phyloP scores from a whole-genome alignment of 2,888 invertebrate genomes.

The Dimorphilus gyrociliatus region DNA sequence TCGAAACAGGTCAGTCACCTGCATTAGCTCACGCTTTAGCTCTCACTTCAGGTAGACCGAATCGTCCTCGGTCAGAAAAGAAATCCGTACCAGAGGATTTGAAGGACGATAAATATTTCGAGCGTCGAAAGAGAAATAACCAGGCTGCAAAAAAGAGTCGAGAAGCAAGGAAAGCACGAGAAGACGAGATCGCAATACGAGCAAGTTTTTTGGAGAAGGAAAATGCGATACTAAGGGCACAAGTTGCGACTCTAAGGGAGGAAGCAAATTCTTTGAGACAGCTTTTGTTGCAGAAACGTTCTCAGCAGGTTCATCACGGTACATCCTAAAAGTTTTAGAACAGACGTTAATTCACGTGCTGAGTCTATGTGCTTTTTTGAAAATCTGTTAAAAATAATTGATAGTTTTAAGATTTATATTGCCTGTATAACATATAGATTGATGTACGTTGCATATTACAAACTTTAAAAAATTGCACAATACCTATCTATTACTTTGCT shows the following conservation, averaged over 20 bases:
- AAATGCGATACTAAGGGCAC: slow-evolving; percentile 66
- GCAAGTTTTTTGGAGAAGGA: slow-evolving; percentile 72
- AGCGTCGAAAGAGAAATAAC: slow-evolving; percentile 67
- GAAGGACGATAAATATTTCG: slow-evolving; percentile 77
- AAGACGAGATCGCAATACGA: slow-evolving; percentile 70
- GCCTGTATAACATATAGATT: too few species aligned
- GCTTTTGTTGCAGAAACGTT: slow-evolving; percentile 44
- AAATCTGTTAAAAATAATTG: too few species aligned
- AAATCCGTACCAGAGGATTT: slow-evolving; percentile 68
- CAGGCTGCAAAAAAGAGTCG: slow-evolving; percentile 79
- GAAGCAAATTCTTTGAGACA: slow-evolving; percentile 56
- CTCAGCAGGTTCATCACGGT: too few species aligned
- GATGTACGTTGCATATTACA: too few species aligned
- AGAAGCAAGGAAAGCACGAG: slow-evolving; percentile 66
- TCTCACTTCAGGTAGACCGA: slow-evolving; percentile 17
- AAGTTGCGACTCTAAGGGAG: slow-evolving; percentile 59
- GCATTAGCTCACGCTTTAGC: slow-evolving; percentile 19
- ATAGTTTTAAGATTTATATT: too few species aligned
- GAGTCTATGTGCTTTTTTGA: too few species aligned
- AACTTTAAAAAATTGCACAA: too few species aligned
- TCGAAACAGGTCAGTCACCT: slow-evolving; percentile 12
- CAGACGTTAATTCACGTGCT: too few species aligned
- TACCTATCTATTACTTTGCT: too few species aligned
- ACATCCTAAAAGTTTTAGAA: too few species aligned
- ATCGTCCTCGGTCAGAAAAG: slow-evolving; percentile 27